phyloP scores from a whole-genome alignment of 2,888 invertebrate genomes.

The Sisyra terminalis region DNA sequence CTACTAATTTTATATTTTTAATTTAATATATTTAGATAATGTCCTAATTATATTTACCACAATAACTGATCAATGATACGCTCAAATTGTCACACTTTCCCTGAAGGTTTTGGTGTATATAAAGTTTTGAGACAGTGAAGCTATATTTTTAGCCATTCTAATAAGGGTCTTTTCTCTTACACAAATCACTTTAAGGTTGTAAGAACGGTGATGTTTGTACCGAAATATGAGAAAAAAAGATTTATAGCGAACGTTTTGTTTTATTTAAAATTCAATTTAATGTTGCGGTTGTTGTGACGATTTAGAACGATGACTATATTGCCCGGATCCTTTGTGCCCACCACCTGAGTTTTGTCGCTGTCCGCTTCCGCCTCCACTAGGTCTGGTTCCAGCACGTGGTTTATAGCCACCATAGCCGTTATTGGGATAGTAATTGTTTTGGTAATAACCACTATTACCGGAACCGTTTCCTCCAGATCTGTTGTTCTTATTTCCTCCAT shows the following conservation, averaged over 20 bases:
- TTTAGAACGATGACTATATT: constrained; percentile 7
- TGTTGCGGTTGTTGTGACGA: constrained; percentile 4
- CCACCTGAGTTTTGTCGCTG: background rate
- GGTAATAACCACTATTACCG: constrained; percentile 13
- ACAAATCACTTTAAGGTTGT: no score
- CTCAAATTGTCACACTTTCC: no score
- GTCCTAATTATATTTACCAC: no score
- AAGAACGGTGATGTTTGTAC: no score
- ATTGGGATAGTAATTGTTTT: constrained; percentile 23
- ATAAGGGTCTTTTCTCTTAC: no score
- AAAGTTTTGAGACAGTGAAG: no score
- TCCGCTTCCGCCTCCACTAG: background rate
- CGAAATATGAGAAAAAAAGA: no score
- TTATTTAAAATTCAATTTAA: constrained; percentile 1
- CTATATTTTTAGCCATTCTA: no score
- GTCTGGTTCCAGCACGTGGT: constrained; percentile 4
- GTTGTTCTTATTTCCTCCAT: constrained; percentile 14
- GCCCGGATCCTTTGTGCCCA: constrained; percentile 4
- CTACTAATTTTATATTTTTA: no score
- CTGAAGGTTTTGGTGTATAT: no score
- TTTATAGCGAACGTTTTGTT: background rate
- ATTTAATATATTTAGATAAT: no score
- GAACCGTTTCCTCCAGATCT: constrained; percentile 13
- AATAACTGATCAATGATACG: no score
- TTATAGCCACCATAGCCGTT: constrained; percentile 13